These are phyloP conservation scores for Dione vanillae DNA, from an alignment of 2,888 invertebrate genomes.

Conservation along the genomic window DNA sequence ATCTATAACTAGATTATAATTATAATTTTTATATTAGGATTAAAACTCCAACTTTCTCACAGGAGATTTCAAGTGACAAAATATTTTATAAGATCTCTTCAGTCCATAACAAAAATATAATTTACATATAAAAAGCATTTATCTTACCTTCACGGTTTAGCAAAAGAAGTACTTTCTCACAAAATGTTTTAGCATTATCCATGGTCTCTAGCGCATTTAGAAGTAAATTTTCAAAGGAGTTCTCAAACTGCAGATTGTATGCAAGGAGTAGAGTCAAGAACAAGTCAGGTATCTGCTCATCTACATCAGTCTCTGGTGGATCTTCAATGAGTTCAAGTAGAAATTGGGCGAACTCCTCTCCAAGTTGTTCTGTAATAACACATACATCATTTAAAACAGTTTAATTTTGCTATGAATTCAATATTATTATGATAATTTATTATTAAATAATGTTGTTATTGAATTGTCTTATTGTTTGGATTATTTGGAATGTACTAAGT, in stretches of 20 bases:
- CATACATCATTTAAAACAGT: no score
- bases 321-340: constrained; percentile 92
- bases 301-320: constrained; percentile 91
- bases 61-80: no score
- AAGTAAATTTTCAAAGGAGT: constrained; percentile 87
- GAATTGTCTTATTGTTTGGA: no score
- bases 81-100: no score
- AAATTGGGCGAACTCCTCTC: constrained; percentile 91
- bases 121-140: not conserved
- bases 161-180: constrained; percentile 93
- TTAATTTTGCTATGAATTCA: no score
- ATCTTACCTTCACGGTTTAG: constrained; percentile 93
- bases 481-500: no score
- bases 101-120: not conserved
- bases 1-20: no score
- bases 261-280: constrained; percentile 93
- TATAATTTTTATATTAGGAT: no score
- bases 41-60: no score
- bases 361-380: constrained; percentile 90
- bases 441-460: no score
- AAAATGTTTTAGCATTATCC: constrained; percentile 92
- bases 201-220: constrained; percentile 88
- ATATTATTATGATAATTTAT: no score
- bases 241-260: constrained; percentile 94
- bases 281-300: constrained; percentile 93